Evolutionary conservation across 2,797 vertebrate species (phyloP).

Genomic region (Anolis apletophallus): DNA sequence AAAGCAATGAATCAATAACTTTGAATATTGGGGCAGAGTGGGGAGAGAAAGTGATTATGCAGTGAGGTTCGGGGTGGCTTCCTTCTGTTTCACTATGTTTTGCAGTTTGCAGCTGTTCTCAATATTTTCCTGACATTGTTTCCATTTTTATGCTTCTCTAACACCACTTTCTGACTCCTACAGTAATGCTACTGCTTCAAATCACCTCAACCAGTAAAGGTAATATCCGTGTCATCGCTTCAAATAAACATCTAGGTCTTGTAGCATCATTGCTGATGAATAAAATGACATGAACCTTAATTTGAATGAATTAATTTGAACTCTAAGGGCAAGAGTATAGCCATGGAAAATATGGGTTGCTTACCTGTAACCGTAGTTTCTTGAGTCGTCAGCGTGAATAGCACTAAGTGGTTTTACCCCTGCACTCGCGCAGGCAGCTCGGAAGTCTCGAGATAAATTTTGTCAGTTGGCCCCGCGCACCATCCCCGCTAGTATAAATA

Average conservation of each 20-base stretch:
- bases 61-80: no score
- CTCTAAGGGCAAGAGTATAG: neutral
- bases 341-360: no score
- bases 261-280: neutral
- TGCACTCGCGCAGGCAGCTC: no score
- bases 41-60: neutral
- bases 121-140: neutral
- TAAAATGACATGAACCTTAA: neutral
- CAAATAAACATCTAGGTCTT: neutral
- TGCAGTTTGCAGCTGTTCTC: neutral
- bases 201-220: neutral
- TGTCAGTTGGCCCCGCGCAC: no score
- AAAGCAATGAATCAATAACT: neutral
- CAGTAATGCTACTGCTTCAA: neutral
- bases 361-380: no score
- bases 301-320: neutral
- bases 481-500: no score
- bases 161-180: neutral
- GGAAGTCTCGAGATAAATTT: no score
- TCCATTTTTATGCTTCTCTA: neutral
- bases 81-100: no score
- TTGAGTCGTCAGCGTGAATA: no score
- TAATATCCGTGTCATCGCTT: neutral
- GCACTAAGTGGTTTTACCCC: no score
- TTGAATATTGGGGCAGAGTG: neutral